Conservation (phyloP, 2,113 vertebrate genomes). For the Pangasianodon hypophthalmus region DNA sequence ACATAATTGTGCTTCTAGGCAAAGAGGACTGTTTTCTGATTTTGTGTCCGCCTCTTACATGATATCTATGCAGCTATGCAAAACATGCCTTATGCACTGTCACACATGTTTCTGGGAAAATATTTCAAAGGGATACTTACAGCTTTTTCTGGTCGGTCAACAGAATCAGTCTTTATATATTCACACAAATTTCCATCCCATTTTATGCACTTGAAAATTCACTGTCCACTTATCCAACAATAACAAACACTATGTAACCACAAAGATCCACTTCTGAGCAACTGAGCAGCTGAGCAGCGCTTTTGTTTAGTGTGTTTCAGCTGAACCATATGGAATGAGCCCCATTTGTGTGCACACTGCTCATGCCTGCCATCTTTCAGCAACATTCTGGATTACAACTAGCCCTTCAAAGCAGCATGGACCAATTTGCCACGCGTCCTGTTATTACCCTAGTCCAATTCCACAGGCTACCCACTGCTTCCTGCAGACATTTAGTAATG, state of each 20-base stretch:
- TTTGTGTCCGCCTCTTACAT: background rate
- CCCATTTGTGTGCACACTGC: constrained; percentile 38
- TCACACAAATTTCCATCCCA: background rate
- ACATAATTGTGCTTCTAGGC: background rate
- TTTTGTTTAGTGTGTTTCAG: constrained; percentile 25
- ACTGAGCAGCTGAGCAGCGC: background rate
- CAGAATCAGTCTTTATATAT: background rate
- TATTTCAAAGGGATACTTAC: background rate
- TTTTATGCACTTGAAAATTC: background rate
- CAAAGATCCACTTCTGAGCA: background rate
- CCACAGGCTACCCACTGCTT: constrained; percentile 30
- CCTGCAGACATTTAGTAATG: constrained; percentile 30
- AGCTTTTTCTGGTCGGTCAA: background rate
- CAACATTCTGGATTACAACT: constrained; percentile 60
- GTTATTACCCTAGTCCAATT: constrained; percentile 20
- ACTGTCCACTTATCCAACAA: background rate
- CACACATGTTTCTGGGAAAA: background rate
- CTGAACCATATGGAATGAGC: constrained; percentile 48
- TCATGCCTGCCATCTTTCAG: constrained; percentile 67
- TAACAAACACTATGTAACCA: constrained; percentile 2
- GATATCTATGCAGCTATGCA: background rate
- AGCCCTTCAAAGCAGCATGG: constrained; percentile 66
- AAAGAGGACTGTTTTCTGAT: background rate
- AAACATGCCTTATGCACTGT: background rate
- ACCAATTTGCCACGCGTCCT: constrained; percentile 36